These are phyloP conservation scores for Patiria pectinifera DNA, from an alignment of 53 echinoderm and acorn worm genomes.

Conservation along the genomic window DNA sequence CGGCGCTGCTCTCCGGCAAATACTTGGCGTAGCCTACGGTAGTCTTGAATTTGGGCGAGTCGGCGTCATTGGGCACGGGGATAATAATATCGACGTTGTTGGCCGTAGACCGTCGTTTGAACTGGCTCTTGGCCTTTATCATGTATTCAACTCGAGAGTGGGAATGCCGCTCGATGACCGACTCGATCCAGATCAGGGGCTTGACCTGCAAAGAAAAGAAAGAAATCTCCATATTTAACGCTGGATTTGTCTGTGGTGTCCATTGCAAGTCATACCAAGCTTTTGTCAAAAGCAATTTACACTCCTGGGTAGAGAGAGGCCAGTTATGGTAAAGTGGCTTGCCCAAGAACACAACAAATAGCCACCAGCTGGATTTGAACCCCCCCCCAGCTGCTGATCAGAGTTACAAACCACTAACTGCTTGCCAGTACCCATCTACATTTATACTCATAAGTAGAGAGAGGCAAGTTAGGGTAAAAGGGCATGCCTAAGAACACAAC, in stretches of 20 bases:
- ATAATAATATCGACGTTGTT: slow-evolving; percentile 98
- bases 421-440: no score
- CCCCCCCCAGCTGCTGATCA: no score
- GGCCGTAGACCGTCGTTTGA: slow-evolving; percentile 96
- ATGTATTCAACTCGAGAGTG: slow-evolving; percentile 99
- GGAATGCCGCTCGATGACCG: slow-evolving; percentile 96
- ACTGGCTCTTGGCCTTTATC: slow-evolving; percentile 99
- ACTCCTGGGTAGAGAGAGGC: neutral
- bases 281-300: neutral
- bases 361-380: no score
- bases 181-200: slow-evolving; percentile 99
- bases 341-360: neutral
- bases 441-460: neutral
- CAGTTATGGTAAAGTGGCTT: no score
- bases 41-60: slow-evolving; percentile 99
- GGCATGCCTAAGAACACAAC: no score
- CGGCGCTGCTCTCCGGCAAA: slow-evolving; percentile 86
- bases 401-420: no score
- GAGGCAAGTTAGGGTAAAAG: no score
- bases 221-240: neutral
- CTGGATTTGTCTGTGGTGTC: neutral
- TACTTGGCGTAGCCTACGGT: slow-evolving; percentile 94
- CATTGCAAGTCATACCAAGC: no score
- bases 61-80: slow-evolving; percentile 96
- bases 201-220: slow-evolving; percentile 76